A percentile compares a stretch with the other conserved stretches of the same genome.
Conservation (phyloP, 1,140 invertebrate genomes). For the Mactra quadrangularis region DNA sequence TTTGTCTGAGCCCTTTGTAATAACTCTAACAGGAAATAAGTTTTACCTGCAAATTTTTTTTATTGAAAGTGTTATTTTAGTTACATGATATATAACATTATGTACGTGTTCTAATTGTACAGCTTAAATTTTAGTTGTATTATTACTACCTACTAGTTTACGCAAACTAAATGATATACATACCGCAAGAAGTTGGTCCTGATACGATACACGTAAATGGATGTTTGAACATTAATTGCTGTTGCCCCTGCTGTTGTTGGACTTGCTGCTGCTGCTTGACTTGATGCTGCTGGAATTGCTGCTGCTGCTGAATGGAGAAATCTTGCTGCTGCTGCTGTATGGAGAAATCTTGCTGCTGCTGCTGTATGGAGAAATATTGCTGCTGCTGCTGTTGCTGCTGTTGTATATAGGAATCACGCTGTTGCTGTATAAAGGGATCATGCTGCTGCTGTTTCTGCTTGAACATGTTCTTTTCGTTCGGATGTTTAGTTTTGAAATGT, state of each 20-base stretch:
- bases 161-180: neutral
- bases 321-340: too few relatives aligned
- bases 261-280: too few relatives aligned
- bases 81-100: neutral
- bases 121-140: neutral
- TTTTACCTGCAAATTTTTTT: slow-evolving; percentile 14
- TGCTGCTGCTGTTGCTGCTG: slow-evolving; percentile 8
- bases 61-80: neutral
- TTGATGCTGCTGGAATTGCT: neutral
- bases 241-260: too few relatives aligned
- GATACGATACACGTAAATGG: slow-evolving; percentile 6
- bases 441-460: too few relatives aligned
- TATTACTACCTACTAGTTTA: neutral
- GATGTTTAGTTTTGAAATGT: too few relatives aligned
- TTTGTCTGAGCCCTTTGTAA: too few relatives aligned
- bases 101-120: neutral
- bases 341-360: too few relatives aligned
- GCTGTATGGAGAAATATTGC: too few relatives aligned
- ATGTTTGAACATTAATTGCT: neutral
- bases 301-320: neutral
- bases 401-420: too few relatives aligned
- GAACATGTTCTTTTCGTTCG: too few relatives aligned
- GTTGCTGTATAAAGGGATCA: too few relatives aligned
- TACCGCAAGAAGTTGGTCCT: slow-evolving; percentile 5
- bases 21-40: neutral